phyloP scores from a whole-genome alignment of 1,140 invertebrate genomes.

The Chelonus insularis region DNA sequence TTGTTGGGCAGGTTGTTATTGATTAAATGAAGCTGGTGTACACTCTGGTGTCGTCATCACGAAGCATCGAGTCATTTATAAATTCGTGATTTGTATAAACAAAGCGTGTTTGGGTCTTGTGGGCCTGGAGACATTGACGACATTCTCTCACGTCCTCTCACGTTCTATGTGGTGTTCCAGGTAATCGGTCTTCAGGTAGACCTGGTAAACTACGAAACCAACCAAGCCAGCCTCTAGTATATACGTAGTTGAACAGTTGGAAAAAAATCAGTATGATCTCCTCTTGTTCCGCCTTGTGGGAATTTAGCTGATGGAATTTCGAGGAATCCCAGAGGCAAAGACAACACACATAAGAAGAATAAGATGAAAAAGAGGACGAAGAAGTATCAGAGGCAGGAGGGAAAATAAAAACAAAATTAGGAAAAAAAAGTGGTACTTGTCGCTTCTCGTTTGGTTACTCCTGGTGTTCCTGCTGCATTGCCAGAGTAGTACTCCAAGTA shows the following conservation, averaged over 20 bases:
- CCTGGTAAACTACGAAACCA: neutral
- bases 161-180: constrained; percentile 38
- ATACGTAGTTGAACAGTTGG: neutral
- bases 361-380: constrained; percentile 19
- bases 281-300: constrained; percentile 15
- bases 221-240: neutral
- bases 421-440: constrained; percentile 26
- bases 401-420: constrained; percentile 24
- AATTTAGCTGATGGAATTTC: constrained; percentile 43
- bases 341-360: constrained; percentile 20
- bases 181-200: constrained; percentile 32
- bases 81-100: too few species aligned
- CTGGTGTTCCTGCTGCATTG: constrained; percentile 47
- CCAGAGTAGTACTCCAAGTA: constrained; percentile 31
- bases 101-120: neutral
- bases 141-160: constrained; percentile 56
- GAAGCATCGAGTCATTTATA: too few species aligned
- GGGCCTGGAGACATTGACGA: constrained; percentile 38
- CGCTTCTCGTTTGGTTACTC: constrained; percentile 43
- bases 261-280: constrained; percentile 14
- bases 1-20: too few species aligned
- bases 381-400: constrained; percentile 12
- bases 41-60: too few species aligned
- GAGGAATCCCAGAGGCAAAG: constrained; percentile 36
- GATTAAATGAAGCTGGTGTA: too few species aligned